phyloP scores from a whole-genome alignment of 2,888 invertebrate species.

The Lochmaea capreae region DNA sequence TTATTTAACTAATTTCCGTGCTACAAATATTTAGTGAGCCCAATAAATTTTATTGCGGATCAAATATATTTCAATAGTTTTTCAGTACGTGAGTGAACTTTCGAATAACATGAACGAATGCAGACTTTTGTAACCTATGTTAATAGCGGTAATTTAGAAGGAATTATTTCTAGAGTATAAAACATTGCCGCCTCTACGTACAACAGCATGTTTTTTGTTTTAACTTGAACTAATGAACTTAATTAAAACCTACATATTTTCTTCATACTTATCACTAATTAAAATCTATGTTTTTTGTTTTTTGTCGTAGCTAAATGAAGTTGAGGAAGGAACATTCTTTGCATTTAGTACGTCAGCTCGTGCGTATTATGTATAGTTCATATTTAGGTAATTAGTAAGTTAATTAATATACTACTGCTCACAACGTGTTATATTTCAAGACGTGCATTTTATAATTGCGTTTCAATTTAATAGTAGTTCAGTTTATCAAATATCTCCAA shows the following conservation, averaged over 20 bases:
- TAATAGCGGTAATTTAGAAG: not conserved
- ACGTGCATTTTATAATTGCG: not conserved
- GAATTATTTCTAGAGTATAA: not conserved
- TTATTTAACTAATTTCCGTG: not conserved
- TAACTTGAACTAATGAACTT: slow-evolving; percentile 4
- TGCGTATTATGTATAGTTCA: not conserved
- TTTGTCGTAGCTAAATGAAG: not conserved
- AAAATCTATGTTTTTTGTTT: not conserved
- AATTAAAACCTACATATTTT: slow-evolving; percentile 10
- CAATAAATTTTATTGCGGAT: not conserved
- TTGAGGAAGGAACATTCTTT: not conserved
- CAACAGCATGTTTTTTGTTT: not conserved
- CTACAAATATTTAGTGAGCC: not conserved
- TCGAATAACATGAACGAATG: not conserved
- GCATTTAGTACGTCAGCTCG: not conserved
- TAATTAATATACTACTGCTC: not conserved
- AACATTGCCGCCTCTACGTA: not conserved
- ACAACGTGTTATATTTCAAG: not conserved
- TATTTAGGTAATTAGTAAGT: slow-evolving; percentile 5
- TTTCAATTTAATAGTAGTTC: not conserved
- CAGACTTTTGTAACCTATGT: not conserved
- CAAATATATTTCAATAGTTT: not conserved
- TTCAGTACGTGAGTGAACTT: not conserved
- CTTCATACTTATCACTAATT: slow-evolving; percentile 5
- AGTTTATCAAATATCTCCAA: not conserved